A percentile compares a stretch with the other conserved stretches of the same genome.
These are phyloP conservation scores for Drosophila sp. DNA, from an alignment of 1,140 invertebrate species.

Conservation along the genomic window DNA sequence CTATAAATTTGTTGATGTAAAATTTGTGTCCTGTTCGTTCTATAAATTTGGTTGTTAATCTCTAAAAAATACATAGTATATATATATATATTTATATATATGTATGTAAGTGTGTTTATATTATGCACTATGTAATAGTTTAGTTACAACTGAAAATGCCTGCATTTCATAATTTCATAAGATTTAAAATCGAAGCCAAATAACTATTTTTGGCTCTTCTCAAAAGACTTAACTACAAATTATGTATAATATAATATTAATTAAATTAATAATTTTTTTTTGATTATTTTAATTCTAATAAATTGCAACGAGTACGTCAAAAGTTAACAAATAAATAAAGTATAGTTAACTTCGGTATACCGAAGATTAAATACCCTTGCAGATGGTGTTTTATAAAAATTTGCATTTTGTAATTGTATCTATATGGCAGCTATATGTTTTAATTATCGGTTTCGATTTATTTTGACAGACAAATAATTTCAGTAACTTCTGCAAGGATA, in stretches of 20 bases:
- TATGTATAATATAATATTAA: conserved; percentile 19
- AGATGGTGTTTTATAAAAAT: background rate
- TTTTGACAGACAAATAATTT: background rate
- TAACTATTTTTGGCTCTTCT: conserved; percentile 31
- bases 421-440: too few relatives aligned
- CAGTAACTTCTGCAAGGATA: too few relatives aligned
- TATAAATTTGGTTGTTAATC: conserved; percentile 47
- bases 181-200: conserved; percentile 6
- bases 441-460: background rate
- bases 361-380: conserved; percentile 1
- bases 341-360: background rate
- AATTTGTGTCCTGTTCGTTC: conserved; percentile 40
- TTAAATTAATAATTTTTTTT: conserved; percentile 16
- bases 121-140: conserved; percentile 16
- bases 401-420: background rate
- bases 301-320: conserved; percentile 3
- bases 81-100: conserved; percentile 15
- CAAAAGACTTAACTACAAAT: conserved; percentile 19
- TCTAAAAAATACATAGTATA: conserved; percentile 44
- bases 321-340: background rate
- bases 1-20: conserved; percentile 49
- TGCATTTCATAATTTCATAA: conserved; percentile 29
- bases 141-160: conserved; percentile 37
- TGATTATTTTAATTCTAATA: conserved; percentile 9
- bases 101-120: conserved; percentile 14